Evolutionary conservation across 1,140 invertebrate species (phyloP), one percentile per base, ranked within the genome.

Genomic region (Stegodyphus mimosarum): DNA sequence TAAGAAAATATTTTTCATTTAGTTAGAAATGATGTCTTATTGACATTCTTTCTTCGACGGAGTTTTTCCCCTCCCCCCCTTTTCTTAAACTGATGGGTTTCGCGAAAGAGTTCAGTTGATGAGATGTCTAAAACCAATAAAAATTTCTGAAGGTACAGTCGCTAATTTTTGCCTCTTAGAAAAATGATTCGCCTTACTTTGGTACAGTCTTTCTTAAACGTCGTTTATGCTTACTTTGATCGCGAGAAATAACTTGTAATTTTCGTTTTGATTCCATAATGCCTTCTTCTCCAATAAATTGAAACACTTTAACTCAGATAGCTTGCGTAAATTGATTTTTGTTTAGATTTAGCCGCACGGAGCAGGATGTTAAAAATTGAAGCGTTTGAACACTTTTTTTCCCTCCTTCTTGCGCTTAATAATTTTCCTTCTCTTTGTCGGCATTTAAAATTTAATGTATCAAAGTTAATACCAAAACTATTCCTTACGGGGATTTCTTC

Each of bases 1-100:
- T 83, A 53, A 83, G 71, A 71, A 69, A 83, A 83, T 75, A 75
- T 75, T 84, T 84, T 84, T 76, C 81, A 76, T 76, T 84, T 70
- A 70, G 63, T 75, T 81, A 81, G 63, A 63, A 72, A 72, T 81
- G 60, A 83, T 73, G 48, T 75, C 18, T 64, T 83, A 74, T 83
- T 83, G 72, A 83, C 80, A 83, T 83, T 83, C 6, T 70, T 71
- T 83, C 71, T 83, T 67, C 50, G 7, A 15, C 13, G 6, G 1
- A 74, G 60, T 83, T 83, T 73, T 70, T 83, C 33, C 33, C 33
- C 33, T 33, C 33, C 33, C 33, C 33, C 33, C 33, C 33, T 64
- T 83, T 83, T 83, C 80, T 13, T n/a, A 52, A 81, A 72, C 50
- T 72, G 53, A 72, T 72, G 69, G 67, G 64, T 18, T n/a, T 67